Percentiles rank a stretch among this genome's conserved stretches.
phyloP scores from a whole-genome alignment of 2,797 vertebrate genomes.

The Oryzias sinensis region DNA sequence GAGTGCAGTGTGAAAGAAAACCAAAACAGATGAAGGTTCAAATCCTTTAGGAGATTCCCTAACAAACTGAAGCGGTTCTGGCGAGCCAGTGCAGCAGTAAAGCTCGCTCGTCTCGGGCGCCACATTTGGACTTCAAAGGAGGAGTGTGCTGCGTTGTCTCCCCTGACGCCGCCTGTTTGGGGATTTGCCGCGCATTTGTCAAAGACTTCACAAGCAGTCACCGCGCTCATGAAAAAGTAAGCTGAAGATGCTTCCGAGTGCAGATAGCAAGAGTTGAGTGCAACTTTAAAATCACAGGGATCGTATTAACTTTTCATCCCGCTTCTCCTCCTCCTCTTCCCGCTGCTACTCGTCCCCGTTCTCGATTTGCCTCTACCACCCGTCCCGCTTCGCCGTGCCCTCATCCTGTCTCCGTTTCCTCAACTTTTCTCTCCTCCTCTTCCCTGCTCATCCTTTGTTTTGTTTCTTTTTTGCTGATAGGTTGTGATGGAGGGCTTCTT shows the following conservation, averaged over 20 bases:
- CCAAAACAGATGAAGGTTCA: too few relatives aligned
- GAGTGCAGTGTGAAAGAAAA: too few relatives aligned
- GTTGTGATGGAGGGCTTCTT: constrained; percentile 94
- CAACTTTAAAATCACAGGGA: constrained; percentile 49
- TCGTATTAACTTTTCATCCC: constrained; percentile 60
- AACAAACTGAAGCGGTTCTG: too few relatives aligned
- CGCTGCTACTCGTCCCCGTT: constrained; percentile 34
- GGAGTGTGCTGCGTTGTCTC: constrained; percentile 29
- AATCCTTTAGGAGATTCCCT: too few relatives aligned
- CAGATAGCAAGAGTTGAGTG: constrained; percentile 41
- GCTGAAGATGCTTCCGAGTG: constrained; percentile 17
- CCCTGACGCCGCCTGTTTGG: constrained; percentile 24
- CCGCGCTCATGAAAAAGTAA: constrained; percentile 58
- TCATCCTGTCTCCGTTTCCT: constrained; percentile 29
- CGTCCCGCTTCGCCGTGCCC: background rate
- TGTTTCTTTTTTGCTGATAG: constrained; percentile 56
- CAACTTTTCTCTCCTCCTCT: constrained; percentile 8
- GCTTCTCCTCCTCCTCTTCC: constrained; percentile 27
- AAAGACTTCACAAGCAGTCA: constrained; percentile 45
- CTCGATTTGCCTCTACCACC: constrained; percentile 22
- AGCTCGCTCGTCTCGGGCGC: constrained; percentile 16
- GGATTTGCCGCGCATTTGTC: constrained; percentile 40
- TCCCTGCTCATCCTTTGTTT: constrained; percentile 9
- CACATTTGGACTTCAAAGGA: constrained; percentile 34
- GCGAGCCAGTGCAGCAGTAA: too few relatives aligned